Evolutionary conservation across 2,113 vertebrate species (phyloP).

Genomic region (Datnioides undecimradiatus): DNA sequence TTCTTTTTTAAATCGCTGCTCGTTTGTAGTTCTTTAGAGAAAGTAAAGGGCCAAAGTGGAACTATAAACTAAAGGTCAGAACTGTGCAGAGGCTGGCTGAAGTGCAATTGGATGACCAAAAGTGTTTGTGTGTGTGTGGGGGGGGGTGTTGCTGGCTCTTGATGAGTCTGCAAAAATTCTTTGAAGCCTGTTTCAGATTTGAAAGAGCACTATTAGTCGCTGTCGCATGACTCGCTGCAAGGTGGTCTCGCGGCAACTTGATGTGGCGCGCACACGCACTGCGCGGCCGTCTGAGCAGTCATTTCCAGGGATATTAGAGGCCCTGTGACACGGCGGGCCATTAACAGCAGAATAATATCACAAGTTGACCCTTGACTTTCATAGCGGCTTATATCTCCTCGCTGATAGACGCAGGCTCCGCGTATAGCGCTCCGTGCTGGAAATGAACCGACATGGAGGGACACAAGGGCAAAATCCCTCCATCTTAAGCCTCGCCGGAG

Average conservation of each 20-base stretch:
- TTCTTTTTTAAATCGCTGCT: slow-evolving; percentile 18
- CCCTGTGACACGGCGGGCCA: slow-evolving; percentile 59
- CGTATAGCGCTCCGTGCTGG: slow-evolving; percentile 39
- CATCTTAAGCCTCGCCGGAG: slow-evolving; percentile 66
- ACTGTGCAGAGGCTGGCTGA: not conserved
- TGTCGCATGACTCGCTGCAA: slow-evolving; percentile 44
- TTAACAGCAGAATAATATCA: slow-evolving; percentile 76
- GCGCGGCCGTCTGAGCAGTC: slow-evolving; percentile 59
- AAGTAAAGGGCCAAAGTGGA: slow-evolving; percentile 32
- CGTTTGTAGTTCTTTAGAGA: slow-evolving; percentile 41
- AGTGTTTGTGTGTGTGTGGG: not conserved
- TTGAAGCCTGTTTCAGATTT: slow-evolving; percentile 6
- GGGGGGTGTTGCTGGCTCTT: not conserved
- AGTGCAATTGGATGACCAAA: slow-evolving; percentile 18
- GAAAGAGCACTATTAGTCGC: slow-evolving; percentile 19
- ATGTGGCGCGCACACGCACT: slow-evolving; percentile 2
- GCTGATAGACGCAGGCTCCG: slow-evolving; percentile 66
- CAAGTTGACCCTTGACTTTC: slow-evolving; percentile 73
- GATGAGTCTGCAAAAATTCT: slow-evolving; percentile 9
- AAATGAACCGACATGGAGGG: slow-evolving; percentile 63
- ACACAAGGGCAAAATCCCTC: slow-evolving; percentile 66
- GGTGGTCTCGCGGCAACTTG: slow-evolving; percentile 48
- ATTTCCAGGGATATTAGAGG: slow-evolving; percentile 69
- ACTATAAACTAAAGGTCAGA: slow-evolving; percentile 52
- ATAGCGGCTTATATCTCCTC: slow-evolving; percentile 74